Evolutionary conservation across 30 jellyfish, hydroid and myxozoan genomes (phyloP).

Genomic region (Sanderia malayensis): DNA sequence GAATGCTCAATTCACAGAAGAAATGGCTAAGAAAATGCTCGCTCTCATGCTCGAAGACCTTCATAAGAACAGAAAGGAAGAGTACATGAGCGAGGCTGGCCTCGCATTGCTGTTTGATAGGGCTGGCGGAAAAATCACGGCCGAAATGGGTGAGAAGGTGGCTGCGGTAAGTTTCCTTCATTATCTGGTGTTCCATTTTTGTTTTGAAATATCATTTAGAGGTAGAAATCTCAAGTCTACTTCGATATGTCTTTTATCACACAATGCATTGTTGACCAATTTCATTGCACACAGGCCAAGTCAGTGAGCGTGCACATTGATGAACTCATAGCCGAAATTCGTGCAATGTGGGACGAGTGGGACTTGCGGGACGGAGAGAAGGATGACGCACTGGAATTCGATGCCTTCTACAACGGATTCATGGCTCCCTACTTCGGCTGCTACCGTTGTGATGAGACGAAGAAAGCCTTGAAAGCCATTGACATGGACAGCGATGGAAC

Average conservation of each 20-base stretch:
- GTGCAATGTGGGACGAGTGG: slow-evolving; percentile 83
- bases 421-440: slow-evolving; percentile 85
- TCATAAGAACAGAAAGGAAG: slow-evolving; percentile 71
- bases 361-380: slow-evolving; percentile 59
- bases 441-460: slow-evolving; percentile 71
- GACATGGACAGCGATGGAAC: slow-evolving; percentile 78
- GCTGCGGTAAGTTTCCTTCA: slow-evolving; percentile 32
- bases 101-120: slow-evolving; percentile 72
- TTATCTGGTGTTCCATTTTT: background rate
- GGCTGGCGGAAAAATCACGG: slow-evolving; percentile 67
- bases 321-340: slow-evolving; percentile 53
- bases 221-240: background rate
- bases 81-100: slow-evolving; percentile 78
- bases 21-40: slow-evolving; percentile 54
- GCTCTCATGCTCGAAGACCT: slow-evolving; percentile 75
- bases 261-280: too few species aligned
- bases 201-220: background rate
- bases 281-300: slow-evolving; percentile 15
- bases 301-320: slow-evolving; percentile 22
- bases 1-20: slow-evolving; percentile 68
- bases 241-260: background rate
- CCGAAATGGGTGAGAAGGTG: slow-evolving; percentile 24
- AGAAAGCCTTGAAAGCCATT: slow-evolving; percentile 66
- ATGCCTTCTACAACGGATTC: slow-evolving; percentile 79
- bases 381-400: slow-evolving; percentile 61